Evolutionary conservation across 1,140 invertebrate genomes (phyloP).

Genomic region (Plodia interpunctella): DNA sequence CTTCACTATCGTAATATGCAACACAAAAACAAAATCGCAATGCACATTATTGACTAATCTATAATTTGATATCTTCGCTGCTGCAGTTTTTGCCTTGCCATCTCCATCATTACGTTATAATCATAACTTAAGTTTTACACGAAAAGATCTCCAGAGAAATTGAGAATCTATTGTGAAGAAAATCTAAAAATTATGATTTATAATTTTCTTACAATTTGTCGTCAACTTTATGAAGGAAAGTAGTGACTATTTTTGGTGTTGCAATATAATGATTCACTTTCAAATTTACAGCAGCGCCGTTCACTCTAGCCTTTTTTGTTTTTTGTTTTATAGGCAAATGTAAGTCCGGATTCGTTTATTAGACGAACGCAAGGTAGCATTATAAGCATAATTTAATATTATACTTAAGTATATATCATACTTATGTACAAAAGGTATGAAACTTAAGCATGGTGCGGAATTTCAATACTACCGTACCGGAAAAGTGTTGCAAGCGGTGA

Average conservation of each 20-base stretch:
- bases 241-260: slow-evolving; percentile 24
- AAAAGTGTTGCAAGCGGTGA: background rate
- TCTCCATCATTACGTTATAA: background rate
- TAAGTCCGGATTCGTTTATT: too few relatives aligned
- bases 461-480: background rate
- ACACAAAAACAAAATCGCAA: background rate
- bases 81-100: background rate
- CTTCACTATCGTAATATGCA: background rate
- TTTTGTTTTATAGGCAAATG: slow-evolving; percentile 8
- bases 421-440: too few relatives aligned
- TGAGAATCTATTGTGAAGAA: too few relatives aligned
- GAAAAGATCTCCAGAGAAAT: too few relatives aligned
- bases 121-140: slow-evolving; percentile 24
- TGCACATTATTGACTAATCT: background rate
- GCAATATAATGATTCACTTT: slow-evolving; percentile 41
- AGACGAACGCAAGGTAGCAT: too few relatives aligned
- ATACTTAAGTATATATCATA: too few relatives aligned
- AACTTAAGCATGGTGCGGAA: background rate
- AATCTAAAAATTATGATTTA: too few relatives aligned
- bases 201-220: background rate
- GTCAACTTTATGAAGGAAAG: background rate
- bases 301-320: slow-evolving; percentile 6
- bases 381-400: too few relatives aligned
- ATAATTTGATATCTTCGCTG: background rate
- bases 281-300: slow-evolving; percentile 17